phyloP scores from a whole-genome alignment of 2,113 vertebrate genomes.

The Mobula hypostoma region DNA sequence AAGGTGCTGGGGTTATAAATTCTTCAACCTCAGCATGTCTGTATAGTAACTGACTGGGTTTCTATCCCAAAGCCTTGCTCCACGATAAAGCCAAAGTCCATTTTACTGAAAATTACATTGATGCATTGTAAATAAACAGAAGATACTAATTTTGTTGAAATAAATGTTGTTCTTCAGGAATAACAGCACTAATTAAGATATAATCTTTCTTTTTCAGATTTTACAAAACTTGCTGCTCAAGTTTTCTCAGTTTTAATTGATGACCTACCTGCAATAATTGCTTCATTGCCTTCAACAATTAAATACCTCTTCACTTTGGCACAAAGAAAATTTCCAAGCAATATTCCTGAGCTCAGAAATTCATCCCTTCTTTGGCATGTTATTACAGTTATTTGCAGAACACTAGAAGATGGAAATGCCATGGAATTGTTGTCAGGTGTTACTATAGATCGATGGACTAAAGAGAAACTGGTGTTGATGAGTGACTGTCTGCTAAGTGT shows the following conservation, averaged over 20 bases:
- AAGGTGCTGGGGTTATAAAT: neutral
- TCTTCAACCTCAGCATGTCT: neutral
- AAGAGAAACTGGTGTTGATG: constrained; percentile 72
- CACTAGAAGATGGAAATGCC: constrained; percentile 74
- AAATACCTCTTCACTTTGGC: constrained; percentile 83
- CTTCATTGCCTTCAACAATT: constrained; percentile 79
- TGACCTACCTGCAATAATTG: constrained; percentile 79
- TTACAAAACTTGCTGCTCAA: constrained; percentile 67
- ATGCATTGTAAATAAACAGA: neutral
- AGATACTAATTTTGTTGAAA: neutral
- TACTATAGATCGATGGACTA: constrained; percentile 69
- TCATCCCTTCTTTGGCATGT: constrained; percentile 79
- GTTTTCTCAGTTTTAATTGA: constrained; percentile 84
- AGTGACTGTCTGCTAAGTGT: constrained; percentile 75
- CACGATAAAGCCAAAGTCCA: neutral
- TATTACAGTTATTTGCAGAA: constrained; percentile 73
- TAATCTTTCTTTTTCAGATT: constrained; percentile 57
- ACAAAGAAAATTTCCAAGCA: constrained; percentile 79
- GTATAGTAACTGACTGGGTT: neutral
- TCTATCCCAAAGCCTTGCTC: neutral
- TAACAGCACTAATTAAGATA: neutral
- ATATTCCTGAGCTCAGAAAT: constrained; percentile 69
- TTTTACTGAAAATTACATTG: constrained; percentile 7
- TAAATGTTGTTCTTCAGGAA: neutral
- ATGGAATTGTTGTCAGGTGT: constrained; percentile 70